phyloP scores from a whole-genome alignment of 2,797 vertebrate species.

The Pteropus rufus region DNA sequence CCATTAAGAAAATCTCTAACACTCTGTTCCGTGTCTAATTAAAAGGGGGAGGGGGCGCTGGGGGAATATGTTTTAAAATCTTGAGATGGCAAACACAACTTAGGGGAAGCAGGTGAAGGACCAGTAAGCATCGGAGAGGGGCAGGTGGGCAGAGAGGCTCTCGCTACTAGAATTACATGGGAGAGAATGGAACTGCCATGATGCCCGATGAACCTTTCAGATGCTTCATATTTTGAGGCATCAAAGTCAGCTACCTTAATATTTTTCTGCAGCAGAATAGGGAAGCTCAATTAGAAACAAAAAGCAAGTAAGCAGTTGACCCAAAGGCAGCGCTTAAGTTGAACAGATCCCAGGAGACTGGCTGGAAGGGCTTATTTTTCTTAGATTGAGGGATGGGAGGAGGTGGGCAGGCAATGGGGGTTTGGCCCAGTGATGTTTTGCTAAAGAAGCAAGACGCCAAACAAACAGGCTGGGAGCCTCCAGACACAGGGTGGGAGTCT shows the following conservation, averaged over 20 bases:
- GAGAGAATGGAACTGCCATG: constrained; percentile 61
- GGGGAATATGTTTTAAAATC: constrained; percentile 51
- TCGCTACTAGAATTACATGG: constrained; percentile 61
- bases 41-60: background rate
- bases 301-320: constrained; percentile 77
- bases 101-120: background rate
- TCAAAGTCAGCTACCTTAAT: constrained; percentile 75
- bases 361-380: constrained; percentile 36
- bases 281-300: constrained; percentile 72
- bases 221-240: constrained; percentile 77
- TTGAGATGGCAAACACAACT: constrained; percentile 58
- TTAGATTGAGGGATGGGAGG: background rate
- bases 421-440: constrained; percentile 7
- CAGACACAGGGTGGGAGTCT: background rate
- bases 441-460: constrained; percentile 18
- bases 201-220: constrained; percentile 75
- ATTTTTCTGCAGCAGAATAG: constrained; percentile 69
- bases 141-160: background rate
- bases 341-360: constrained; percentile 49
- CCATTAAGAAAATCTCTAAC: constrained; percentile 75
- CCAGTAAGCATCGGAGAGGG: background rate
- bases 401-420: background rate
- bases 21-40: constrained; percentile 69
- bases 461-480: background rate
- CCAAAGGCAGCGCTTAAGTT: constrained; percentile 71